These are phyloP conservation scores for Leptinotarsa texana DNA, from an alignment of 1,140 invertebrate species.

Conservation along the genomic window DNA sequence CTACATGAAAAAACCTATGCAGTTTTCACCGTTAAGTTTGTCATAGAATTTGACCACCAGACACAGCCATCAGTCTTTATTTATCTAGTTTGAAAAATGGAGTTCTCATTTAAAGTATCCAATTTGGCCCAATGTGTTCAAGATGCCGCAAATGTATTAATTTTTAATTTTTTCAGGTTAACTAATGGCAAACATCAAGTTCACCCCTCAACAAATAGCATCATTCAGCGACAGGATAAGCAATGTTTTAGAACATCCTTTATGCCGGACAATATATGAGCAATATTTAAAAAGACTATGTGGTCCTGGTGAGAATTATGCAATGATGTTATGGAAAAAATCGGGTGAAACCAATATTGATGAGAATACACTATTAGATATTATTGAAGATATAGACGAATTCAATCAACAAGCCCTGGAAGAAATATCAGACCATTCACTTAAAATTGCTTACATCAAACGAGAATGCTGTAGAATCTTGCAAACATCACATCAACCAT, in stretches of 20 bases:
- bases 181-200: constrained; percentile 30
- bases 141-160: background rate
- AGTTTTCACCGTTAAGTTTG: too few species aligned
- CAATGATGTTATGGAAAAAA: constrained; percentile 30
- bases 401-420: constrained; percentile 35
- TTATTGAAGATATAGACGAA: constrained; percentile 38
- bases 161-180: constrained; percentile 2
- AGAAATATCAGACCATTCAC: constrained; percentile 25
- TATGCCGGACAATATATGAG: constrained; percentile 27
- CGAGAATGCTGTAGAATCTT: constrained; percentile 37
- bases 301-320: constrained; percentile 15
- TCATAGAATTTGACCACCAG: too few species aligned
- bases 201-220: constrained; percentile 30
- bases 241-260: constrained; percentile 30
- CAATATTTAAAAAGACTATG: constrained; percentile 20
- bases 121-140: too few species aligned
- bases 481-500: constrained; percentile 27
- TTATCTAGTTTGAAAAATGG: too few species aligned
- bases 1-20: too few species aligned
- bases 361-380: constrained; percentile 28
- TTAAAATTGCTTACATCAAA: constrained; percentile 36
- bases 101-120: too few species aligned
- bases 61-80: too few species aligned
- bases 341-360: constrained; percentile 24
- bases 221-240: constrained; percentile 31